Percentiles rank a stretch among this genome's conserved stretches.
Evolutionary conservation across 2,888 invertebrate species (phyloP).

Genomic region (Epinotia demarniana): DNA sequence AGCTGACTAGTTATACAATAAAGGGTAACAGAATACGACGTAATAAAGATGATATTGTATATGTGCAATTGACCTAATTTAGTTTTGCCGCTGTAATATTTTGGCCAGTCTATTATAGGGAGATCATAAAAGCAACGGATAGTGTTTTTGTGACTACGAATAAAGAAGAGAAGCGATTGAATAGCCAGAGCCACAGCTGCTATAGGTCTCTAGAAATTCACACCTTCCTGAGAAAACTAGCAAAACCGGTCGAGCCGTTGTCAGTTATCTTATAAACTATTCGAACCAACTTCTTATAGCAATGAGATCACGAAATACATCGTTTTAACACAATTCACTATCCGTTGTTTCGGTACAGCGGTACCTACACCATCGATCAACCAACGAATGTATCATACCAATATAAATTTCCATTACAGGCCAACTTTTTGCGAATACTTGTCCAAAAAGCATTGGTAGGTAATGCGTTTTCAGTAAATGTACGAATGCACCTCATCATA

Average conservation of each 20-base stretch:
- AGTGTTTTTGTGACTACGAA: neutral
- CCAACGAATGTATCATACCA: neutral
- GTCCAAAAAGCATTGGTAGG: neutral
- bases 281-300: conserved; percentile 13
- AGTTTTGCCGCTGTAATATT: conserved; percentile 25
- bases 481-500: neutral
- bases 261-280: neutral
- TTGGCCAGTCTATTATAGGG: neutral
- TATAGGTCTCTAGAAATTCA: conserved; percentile 25
- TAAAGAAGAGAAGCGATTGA: conserved; percentile 8
- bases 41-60: conserved; percentile 40
- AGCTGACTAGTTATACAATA: conserved; percentile 41
- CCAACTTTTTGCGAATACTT: neutral
- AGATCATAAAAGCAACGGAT: neutral
- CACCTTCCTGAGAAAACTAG: conserved; percentile 25
- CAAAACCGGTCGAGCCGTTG: conserved; percentile 15
- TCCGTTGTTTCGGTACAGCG: neutral
- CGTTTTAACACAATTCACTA: neutral
- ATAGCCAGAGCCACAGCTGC: neutral
- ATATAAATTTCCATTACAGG: conserved; percentile 2
- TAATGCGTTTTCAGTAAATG: neutral
- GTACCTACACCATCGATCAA: neutral
- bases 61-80: conserved; percentile 44
- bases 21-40: conserved; percentile 41
- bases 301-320: neutral